Conservation (phyloP, 2,888 invertebrate species). For the Erannis defoliaria region DNA sequence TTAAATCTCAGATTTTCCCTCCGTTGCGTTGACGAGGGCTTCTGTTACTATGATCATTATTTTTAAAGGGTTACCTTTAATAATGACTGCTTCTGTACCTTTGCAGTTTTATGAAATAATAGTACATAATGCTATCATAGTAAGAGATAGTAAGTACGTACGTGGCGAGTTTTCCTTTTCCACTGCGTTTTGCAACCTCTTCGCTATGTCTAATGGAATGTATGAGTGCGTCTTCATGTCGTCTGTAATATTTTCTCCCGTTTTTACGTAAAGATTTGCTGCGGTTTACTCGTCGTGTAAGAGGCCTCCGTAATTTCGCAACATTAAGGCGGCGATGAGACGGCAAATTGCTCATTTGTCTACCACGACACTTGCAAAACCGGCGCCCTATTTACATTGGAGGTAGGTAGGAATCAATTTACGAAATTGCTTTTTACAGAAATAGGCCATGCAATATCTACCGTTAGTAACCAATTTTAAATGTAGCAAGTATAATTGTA, state of each 20-base stretch:
- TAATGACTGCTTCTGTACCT: neutral
- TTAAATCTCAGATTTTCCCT: slow-evolving; percentile 60
- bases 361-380: slow-evolving; percentile 72
- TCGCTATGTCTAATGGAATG: slow-evolving; percentile 6
- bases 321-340: slow-evolving; percentile 76
- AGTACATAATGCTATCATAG: neutral
- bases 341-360: slow-evolving; percentile 79
- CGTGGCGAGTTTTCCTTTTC: neutral
- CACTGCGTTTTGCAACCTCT: slow-evolving; percentile 2
- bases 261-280: slow-evolving; percentile 32
- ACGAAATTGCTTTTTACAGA: slow-evolving; percentile 18
- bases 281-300: slow-evolving; percentile 51
- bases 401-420: slow-evolving; percentile 37
- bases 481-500: neutral
- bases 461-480: neutral
- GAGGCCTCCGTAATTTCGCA: slow-evolving; percentile 66
- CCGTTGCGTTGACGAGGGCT: slow-evolving; percentile 45
- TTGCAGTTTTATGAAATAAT: neutral
- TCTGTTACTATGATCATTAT: slow-evolving; percentile 41
- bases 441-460: slow-evolving; percentile 1
- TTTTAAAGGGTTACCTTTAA: slow-evolving; percentile 27
- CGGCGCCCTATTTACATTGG: slow-evolving; percentile 46
- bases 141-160: neutral
- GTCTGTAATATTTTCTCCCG: slow-evolving; percentile 25
- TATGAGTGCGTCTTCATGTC: slow-evolving; percentile 12